phyloP scores from a whole-genome alignment of 2,888 invertebrate genomes.

The Maniola hyperantus region DNA sequence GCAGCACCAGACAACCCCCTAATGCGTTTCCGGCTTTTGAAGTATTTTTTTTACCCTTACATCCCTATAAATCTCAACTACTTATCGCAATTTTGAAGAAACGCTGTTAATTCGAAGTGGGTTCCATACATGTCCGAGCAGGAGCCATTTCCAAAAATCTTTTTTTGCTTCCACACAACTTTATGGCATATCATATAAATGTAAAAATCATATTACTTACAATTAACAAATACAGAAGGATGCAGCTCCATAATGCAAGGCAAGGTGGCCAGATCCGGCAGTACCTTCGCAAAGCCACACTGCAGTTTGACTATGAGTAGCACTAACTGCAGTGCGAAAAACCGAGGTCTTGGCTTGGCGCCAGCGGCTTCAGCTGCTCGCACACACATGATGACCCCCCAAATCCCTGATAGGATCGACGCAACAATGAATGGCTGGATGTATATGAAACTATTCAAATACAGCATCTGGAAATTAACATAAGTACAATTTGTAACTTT shows the following conservation, averaged over 20 bases:
- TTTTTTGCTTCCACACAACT: no score
- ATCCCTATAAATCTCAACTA: no score
- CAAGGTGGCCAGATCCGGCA: slow-evolving; percentile 79
- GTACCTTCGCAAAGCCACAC: slow-evolving; percentile 80
- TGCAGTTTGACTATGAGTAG: slow-evolving; percentile 87
- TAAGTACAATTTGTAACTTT: not conserved
- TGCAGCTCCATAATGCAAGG: slow-evolving; percentile 86
- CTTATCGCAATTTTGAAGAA: no score
- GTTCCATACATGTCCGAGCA: no score
- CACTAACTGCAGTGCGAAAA: slow-evolving; percentile 84
- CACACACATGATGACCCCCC: slow-evolving; percentile 86
- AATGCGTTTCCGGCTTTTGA: no score
- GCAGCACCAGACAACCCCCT: no score
- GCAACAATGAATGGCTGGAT: slow-evolving; percentile 85
- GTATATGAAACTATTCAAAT: slow-evolving; percentile 82
- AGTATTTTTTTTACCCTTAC: no score
- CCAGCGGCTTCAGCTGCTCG: slow-evolving; percentile 68
- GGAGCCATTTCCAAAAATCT: no score
- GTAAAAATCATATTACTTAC: slow-evolving; percentile 67
- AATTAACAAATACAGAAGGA: slow-evolving; percentile 85
- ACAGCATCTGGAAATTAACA: slow-evolving; percentile 74
- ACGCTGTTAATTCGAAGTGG: no score
- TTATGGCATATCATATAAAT: not conserved
- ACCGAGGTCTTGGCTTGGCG: slow-evolving; percentile 72
- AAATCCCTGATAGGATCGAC: slow-evolving; percentile 86